phyloP scores from a whole-genome alignment of 2,888 invertebrate genomes.

The Euphydryas editha region DNA sequence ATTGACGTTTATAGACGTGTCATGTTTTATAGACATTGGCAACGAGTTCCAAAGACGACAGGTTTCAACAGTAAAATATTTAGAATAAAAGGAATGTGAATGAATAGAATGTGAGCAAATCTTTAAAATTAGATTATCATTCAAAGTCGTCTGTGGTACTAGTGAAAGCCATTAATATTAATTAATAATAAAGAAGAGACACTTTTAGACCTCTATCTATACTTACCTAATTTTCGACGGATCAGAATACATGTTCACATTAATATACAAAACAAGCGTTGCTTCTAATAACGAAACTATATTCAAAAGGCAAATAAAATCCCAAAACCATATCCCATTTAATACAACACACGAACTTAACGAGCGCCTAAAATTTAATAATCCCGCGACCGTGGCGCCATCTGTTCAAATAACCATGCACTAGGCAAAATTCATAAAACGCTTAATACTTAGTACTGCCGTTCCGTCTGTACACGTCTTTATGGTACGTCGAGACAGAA shows the following conservation, averaged over 20 bases:
- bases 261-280: not conserved
- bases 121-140: too few relatives aligned
- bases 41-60: too few relatives aligned
- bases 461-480: constrained; percentile 50
- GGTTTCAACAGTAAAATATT: too few relatives aligned
- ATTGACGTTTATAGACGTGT: too few relatives aligned
- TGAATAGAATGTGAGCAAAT: too few relatives aligned
- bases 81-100: too few relatives aligned
- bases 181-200: not conserved
- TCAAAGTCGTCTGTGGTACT: too few relatives aligned
- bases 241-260: not conserved
- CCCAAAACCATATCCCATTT: constrained; percentile 33
- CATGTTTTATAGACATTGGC: too few relatives aligned
- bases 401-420: constrained; percentile 48
- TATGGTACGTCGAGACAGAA: constrained; percentile 50
- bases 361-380: constrained; percentile 49
- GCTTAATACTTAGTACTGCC: constrained; percentile 47
- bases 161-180: too few relatives aligned
- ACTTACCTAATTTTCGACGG: too few relatives aligned
- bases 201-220: too few relatives aligned
- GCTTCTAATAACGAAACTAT: constrained; percentile 21
- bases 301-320: constrained; percentile 32
- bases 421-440: constrained; percentile 52
- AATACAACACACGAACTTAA: constrained; percentile 45
- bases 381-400: constrained; percentile 45